A percentile compares a stretch with the other conserved stretches of the same genome.
phyloP scores from a whole-genome alignment of 2,888 invertebrate genomes.

The Cyclophora albipunctata region DNA sequence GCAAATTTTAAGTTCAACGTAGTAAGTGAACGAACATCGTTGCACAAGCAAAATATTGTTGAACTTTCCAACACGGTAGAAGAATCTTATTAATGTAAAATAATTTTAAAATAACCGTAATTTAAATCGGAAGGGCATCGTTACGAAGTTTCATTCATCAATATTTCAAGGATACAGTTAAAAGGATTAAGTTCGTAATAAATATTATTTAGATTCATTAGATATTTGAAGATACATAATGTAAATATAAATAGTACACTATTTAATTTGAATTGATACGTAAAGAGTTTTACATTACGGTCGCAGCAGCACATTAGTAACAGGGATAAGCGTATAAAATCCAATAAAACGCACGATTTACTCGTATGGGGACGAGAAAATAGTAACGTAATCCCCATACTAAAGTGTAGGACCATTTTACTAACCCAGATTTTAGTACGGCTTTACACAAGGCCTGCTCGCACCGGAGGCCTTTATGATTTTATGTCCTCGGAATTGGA shows the following conservation, averaged over 20 bases:
- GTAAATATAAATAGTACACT: too few species aligned
- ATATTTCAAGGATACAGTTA: too few species aligned
- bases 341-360: slow-evolving; percentile 36
- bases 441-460: slow-evolving; percentile 18
- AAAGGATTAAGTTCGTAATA: too few species aligned
- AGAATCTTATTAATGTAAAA: background rate
- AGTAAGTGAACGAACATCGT: slow-evolving; percentile 6
- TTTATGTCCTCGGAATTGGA: slow-evolving; percentile 19
- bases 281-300: too few species aligned
- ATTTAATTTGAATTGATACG: too few species aligned
- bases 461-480: slow-evolving; percentile 16
- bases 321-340: slow-evolving; percentile 31
- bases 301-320: slow-evolving; percentile 19
- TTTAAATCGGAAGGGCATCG: too few species aligned
- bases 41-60: slow-evolving; percentile 11
- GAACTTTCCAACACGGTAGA: background rate
- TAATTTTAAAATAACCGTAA: too few species aligned
- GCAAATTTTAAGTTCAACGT: slow-evolving; percentile 16
- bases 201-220: too few species aligned
- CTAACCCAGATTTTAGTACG: slow-evolving; percentile 22
- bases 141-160: too few species aligned
- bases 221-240: too few species aligned
- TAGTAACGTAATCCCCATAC: slow-evolving; percentile 34
- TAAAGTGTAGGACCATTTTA: slow-evolving; percentile 31
- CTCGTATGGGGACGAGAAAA: slow-evolving; percentile 29